phyloP scores from a whole-genome alignment of 2,113 vertebrate species.

The Elanus axillaris region DNA sequence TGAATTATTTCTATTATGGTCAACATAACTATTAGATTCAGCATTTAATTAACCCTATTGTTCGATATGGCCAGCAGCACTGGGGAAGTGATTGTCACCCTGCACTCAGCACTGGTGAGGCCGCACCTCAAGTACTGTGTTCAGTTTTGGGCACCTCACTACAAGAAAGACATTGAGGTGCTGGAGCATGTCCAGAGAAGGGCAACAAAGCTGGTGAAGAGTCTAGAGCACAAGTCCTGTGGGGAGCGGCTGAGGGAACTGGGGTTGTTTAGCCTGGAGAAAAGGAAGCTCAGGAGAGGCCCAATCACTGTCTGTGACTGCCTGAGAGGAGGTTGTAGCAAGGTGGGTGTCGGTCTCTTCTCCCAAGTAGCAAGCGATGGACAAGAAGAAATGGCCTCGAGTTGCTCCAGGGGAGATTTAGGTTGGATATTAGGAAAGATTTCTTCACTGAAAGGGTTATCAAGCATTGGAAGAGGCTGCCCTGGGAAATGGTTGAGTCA shows the following conservation, averaged over 20 bases:
- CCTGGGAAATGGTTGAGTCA: not conserved
- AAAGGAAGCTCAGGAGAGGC: not conserved
- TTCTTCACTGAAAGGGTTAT: not conserved
- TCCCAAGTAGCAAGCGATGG: no score
- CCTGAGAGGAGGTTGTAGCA: not conserved
- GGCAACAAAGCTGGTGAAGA: not conserved
- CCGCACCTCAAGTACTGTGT: not conserved
- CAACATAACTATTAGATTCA: constrained; percentile 73
- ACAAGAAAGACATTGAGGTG: not conserved
- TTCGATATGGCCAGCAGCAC: constrained; percentile 6
- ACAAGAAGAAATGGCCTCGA: not conserved
- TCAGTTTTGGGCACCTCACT: not conserved
- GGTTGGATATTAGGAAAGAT: not conserved
- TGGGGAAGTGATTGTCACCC: not conserved
- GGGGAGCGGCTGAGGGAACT: not conserved
- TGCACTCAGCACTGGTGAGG: not conserved
- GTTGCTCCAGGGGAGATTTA: not conserved
- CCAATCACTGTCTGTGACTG: not conserved
- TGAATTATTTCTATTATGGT: constrained; percentile 74
- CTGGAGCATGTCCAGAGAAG: not conserved
- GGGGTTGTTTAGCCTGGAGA: not conserved
- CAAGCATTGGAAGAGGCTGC: not conserved
- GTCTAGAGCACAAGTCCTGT: not conserved
- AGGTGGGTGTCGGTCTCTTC: accelerated
- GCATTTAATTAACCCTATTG: constrained; percentile 73